Evolutionary conservation across 2,888 invertebrate species (phyloP).

Genomic region (Seira ritae): DNA sequence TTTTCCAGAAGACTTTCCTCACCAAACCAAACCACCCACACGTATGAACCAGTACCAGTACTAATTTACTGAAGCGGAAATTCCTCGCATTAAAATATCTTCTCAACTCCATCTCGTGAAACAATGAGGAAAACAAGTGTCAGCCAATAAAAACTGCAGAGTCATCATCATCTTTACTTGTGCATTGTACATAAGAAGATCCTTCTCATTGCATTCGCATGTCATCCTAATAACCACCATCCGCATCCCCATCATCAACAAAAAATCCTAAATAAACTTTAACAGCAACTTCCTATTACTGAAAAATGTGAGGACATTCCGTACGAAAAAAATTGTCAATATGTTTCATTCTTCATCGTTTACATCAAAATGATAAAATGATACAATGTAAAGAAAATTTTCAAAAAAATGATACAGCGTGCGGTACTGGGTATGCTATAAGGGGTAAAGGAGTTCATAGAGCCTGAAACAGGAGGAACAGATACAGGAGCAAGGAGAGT

Average conservation of each 20-base stretch:
- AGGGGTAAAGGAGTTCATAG: slow-evolving; percentile 46
- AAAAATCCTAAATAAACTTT: slow-evolving; percentile 41
- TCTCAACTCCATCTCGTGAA: slow-evolving; percentile 55
- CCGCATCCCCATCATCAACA: neutral
- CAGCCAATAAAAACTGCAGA: slow-evolving; percentile 9
- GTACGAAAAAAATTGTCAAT: slow-evolving; percentile 39
- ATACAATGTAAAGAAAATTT: slow-evolving; percentile 7
- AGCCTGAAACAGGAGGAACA: slow-evolving; percentile 20
- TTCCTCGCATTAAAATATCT: no score
- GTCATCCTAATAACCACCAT: slow-evolving; percentile 19
- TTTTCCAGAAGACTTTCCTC: neutral
- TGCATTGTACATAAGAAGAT: slow-evolving; percentile 23
- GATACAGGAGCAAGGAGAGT: slow-evolving; percentile 32
- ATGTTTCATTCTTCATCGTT: slow-evolving; percentile 30
- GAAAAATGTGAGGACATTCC: neutral
- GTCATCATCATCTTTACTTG: neutral
- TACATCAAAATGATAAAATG: neutral
- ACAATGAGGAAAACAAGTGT: slow-evolving; percentile 30
- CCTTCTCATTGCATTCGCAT: neutral
- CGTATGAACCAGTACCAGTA: no score
- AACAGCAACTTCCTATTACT: slow-evolving; percentile 32
- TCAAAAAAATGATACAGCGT: slow-evolving; percentile 10
- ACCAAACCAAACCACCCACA: no score
- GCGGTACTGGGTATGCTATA: slow-evolving; percentile 12
- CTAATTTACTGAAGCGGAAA: no score